Base-by-base conservation (phyloP, 2,888 invertebrate genomes). In the Agonopterix arenella region DNA sequence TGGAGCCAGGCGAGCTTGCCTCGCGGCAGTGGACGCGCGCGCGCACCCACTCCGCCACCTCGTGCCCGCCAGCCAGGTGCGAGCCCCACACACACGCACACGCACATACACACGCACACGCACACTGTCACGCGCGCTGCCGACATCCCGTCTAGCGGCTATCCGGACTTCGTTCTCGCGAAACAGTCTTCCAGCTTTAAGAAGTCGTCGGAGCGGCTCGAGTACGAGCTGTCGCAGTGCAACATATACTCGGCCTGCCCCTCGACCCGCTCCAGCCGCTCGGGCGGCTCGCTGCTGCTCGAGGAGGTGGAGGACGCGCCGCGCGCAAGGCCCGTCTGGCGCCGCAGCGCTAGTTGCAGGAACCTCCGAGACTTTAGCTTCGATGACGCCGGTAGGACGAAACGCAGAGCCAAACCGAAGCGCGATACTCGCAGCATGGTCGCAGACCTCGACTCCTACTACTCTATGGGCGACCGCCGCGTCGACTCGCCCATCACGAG, bases 301-400 rank as follows among this genome's bases (percentile, higher is more conserved):
- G 83, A 70, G 60, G 76, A 70, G 52, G 53, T 57, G 47, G 54
- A 55, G 51, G 57, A 55, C 50, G 56, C 50, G 41, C 50, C 63
- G 72, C 79, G 53, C 69, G 77, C 73, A 72, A 81, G 84, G 58
- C 89, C 90, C 68, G 78, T 90, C 53, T 94, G 95, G 94, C 93
- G 94, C 57, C 93, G 95, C 71, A 95, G 95, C 74, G 93, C 94
- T 65, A 95, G 95, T 70, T 95, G 95, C 81, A 93, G 94, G 81
- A 95, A 96, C 73, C 90, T 96, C 54, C 93, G 94, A 73, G 94
- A 94, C 76, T 93, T 92, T 75, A 93, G 92, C 80, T 93, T 93
- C 79, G 93, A 93, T 75, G 93, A 93, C 64, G 91, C 93, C 50
- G 93, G 93, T 49, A 90, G 92, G 64, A 91, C 93, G 59, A 93